Percentiles rank a stretch among this genome's conserved stretches.
Evolutionary conservation across 2,797 vertebrate species (phyloP).

Genomic region (Leptatherina wallacei): DNA sequence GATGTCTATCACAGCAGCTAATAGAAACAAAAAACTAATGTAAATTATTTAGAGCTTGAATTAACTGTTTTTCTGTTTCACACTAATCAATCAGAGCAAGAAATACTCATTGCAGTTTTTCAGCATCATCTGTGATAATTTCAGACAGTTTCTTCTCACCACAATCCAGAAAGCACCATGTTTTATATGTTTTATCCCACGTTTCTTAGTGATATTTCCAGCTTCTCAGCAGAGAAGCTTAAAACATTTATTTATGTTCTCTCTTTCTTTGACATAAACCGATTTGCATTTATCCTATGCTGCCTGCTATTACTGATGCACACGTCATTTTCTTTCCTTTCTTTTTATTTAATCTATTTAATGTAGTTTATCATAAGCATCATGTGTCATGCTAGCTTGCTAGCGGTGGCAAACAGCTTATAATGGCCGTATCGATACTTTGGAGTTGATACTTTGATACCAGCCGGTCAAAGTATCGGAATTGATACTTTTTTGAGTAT

Average conservation of each 20-base stretch:
- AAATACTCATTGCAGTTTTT: background rate
- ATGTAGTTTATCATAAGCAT: no score
- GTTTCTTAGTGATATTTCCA: background rate
- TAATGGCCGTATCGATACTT: no score
- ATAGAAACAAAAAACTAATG: background rate
- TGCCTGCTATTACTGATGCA: no score
- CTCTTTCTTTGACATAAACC: background rate
- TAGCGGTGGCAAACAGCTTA: no score
- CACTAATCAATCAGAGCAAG: background rate
- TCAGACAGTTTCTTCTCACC: background rate
- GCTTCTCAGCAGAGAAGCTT: background rate
- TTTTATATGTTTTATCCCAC: background rate
- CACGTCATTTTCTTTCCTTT: no score
- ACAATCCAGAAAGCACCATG: background rate
- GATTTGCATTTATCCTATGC: background rate
- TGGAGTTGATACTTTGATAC: no score
- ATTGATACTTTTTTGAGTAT: no score
- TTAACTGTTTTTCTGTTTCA: background rate
- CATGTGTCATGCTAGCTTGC: no score
- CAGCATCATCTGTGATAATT: background rate
- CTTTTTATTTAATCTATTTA: no score
- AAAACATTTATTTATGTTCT: no score
- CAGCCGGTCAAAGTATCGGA: no score
- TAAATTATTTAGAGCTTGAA: background rate
- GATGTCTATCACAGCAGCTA: background rate